These are phyloP conservation scores for Saguinus imperator DNA, from an alignment of 2,113 vertebrate genomes.

Conservation along the genomic window DNA sequence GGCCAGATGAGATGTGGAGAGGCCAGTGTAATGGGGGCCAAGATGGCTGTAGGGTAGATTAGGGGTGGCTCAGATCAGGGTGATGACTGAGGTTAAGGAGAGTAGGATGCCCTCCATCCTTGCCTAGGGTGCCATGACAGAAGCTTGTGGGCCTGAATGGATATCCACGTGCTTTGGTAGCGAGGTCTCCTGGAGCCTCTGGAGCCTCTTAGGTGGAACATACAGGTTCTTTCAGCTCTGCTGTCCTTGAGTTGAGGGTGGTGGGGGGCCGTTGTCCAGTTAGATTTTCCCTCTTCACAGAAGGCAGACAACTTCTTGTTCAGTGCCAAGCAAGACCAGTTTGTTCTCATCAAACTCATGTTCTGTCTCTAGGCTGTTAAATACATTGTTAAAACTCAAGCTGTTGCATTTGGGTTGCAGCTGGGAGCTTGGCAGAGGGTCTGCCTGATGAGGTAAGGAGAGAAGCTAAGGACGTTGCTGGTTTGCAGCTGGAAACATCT, in stretches of 20 bases:
- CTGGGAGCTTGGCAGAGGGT: conserved; percentile 70
- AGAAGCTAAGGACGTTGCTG: conserved; percentile 64
- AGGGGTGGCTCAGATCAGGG: neutral
- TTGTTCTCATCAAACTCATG: conserved; percentile 64
- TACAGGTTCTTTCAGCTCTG: neutral
- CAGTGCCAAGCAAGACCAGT: neutral
- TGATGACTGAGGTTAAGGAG: neutral
- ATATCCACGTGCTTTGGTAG: neutral
- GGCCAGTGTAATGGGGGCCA: neutral
- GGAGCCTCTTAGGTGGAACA: neutral
- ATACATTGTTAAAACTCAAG: conserved; percentile 58
- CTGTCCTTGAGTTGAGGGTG: neutral
- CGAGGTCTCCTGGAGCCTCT: neutral
- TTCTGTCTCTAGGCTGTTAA: conserved; percentile 71
- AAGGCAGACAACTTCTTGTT: conserved; percentile 31
- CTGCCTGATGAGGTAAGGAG: conserved; percentile 72
- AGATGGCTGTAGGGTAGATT: neutral
- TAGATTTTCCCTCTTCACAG: neutral
- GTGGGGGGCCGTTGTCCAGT: neutral
- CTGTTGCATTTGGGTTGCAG: conserved; percentile 67
- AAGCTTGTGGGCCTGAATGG: neutral
- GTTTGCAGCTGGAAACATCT: conserved; percentile 74
- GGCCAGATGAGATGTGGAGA: neutral
- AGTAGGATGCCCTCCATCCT: neutral
- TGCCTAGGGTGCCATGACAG: neutral